Evolutionary conservation across 1,140 invertebrate genomes (phyloP).

Genomic region (Cydia amplana): DNA sequence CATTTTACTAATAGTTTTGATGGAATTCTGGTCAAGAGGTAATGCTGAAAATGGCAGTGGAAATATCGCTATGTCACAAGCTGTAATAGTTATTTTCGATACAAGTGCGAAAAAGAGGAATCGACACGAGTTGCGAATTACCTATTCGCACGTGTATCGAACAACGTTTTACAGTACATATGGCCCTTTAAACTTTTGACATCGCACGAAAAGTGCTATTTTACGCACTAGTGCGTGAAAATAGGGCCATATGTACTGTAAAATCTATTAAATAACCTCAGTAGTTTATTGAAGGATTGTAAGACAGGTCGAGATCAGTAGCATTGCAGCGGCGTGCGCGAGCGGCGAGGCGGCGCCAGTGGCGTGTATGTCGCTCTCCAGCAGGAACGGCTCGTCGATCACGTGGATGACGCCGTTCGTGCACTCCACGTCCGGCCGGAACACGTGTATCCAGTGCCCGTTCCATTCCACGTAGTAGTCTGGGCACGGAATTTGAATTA

Average conservation of each 20-base stretch:
- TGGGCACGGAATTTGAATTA: constrained; percentile 63
- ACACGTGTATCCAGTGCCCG: constrained; percentile 89
- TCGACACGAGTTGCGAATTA: too few species aligned
- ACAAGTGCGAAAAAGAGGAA: too few species aligned
- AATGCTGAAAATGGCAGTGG: not conserved
- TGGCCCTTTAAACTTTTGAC: too few species aligned
- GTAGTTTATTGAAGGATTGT: constrained; percentile 61
- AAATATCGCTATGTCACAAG: not conserved
- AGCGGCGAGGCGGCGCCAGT: constrained; percentile 75
- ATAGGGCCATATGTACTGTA: too few species aligned
- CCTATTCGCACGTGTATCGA: too few species aligned
- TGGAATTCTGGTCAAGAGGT: too few species aligned
- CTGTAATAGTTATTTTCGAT: too few species aligned
- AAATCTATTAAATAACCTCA: constrained; percentile 4
- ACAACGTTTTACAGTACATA: too few species aligned
- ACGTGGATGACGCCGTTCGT: constrained; percentile 97
- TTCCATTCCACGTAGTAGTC: constrained; percentile 92
- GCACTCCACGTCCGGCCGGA: constrained; percentile 92
- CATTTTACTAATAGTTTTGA: too few species aligned
- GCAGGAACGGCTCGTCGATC: constrained; percentile 90
- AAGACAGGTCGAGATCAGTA: constrained; percentile 60
- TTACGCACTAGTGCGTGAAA: too few species aligned
- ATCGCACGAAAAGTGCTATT: too few species aligned
- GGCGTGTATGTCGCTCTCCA: constrained; percentile 90
- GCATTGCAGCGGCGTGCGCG: constrained; percentile 47